A percentile compares a stretch with the other conserved stretches of the same genome.
These are phyloP conservation scores for Caenorhabditis briggsae DNA, from an alignment of 1,140 invertebrate genomes.

Conservation along the genomic window DNA sequence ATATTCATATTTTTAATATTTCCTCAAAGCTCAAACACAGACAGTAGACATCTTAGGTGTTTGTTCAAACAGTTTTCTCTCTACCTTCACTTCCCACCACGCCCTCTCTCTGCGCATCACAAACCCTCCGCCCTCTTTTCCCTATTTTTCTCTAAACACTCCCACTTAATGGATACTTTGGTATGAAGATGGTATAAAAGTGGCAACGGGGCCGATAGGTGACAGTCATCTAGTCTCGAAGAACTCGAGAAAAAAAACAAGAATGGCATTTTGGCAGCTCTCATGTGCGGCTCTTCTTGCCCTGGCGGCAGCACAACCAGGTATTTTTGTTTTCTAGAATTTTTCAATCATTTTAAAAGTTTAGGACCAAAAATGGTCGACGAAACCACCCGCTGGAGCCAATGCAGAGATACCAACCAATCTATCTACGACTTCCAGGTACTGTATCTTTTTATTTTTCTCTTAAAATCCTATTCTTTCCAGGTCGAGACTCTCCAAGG, in stretches of 20 bases:
- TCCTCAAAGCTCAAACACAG: constrained; percentile 9
- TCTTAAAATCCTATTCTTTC: not conserved
- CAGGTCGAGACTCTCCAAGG: constrained; percentile 71
- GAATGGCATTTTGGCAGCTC: constrained; percentile 45
- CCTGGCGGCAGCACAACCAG: constrained; percentile 7
- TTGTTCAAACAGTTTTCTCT: constrained; percentile 41
- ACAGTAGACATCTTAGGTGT: constrained; percentile 28
- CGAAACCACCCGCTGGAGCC: constrained; percentile 76
- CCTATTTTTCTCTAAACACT: constrained; percentile 34
- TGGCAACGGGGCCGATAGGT: constrained; percentile 13
- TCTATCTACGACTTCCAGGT: constrained; percentile 76
- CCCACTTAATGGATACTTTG: constrained; percentile 45
- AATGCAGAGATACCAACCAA: constrained; percentile 72
- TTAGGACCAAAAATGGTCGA: constrained; percentile 77
- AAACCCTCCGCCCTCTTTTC: not conserved
- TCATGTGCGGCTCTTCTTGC: constrained; percentile 6
- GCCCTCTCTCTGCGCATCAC: constrained; percentile 25
- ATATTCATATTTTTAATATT: not conserved
- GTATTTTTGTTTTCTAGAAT: not conserved
- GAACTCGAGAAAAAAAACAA: constrained; percentile 17
- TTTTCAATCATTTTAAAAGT: not conserved
- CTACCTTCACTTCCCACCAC: not conserved
- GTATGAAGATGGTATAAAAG: constrained; percentile 49
- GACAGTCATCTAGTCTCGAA: constrained; percentile 44
- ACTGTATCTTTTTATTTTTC: not conserved